Evolutionary conservation across 2,888 invertebrate genomes (phyloP), one percentile per base, ranked within the genome.

Genomic region (Thysanoteuthis rhombus): DNA sequence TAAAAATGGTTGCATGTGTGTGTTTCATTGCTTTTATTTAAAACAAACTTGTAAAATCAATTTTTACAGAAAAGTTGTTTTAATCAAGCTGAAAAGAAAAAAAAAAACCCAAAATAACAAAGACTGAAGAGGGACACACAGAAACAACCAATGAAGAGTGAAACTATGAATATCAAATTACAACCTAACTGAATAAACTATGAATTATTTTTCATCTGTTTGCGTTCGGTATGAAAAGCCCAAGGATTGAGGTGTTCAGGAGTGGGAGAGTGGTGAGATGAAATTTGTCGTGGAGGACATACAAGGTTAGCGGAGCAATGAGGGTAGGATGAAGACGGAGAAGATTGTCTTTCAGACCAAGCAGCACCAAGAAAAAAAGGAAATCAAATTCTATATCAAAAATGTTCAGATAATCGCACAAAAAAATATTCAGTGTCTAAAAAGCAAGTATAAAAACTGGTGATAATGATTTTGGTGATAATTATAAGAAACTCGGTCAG

Each of bases 61-160:
- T 75, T 75, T 75, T n/a, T n/a, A 75, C 75, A n/a, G n/a, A n/a
- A 75, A 75, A n/a, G 75, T n/a, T 75, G 75, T 75, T n/a, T 75
- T 75, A n/a, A 75, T 19, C 6, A 75, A 75, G n/a, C n/a, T 0
- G n/a, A 12, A n/a, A n/a, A 75, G 32, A 75, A n/a, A 75, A n/a
- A 75, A 75, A n/a, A n/a, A n/a, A n/a, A n/a, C n/a, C n/a, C n/a
- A n/a, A n/a, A 75, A 32, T 32, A n/a, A 75, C 10, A n/a, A 10
- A n/a, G n/a, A 75, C 75, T 32, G 8, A n/a, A 75, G 6, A 75
- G 32, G 6, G n/a, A 32, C 32, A 19, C 32, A 75, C 8, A 75
- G 5, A n/a, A 32, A 8, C 75, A 75, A 75, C 32, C 75, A 52
- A 52, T 52, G 52, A 52, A 45, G 52, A 22, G 19, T 52, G 22